Conservation (phyloP, 1,140 invertebrate genomes). For the Wiebesia pumilae region DNA sequence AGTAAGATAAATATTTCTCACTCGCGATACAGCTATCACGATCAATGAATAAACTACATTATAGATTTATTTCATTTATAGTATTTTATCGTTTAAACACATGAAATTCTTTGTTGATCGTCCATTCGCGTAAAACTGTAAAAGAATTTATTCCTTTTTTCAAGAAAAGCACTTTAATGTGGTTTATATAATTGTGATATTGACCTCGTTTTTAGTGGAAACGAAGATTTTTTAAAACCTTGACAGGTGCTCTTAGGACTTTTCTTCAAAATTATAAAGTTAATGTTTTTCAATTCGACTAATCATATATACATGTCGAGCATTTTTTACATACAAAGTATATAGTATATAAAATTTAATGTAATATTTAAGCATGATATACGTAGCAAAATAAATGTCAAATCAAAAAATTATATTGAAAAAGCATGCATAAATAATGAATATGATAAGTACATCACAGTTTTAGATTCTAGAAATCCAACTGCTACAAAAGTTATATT, state of each 20-base stretch:
- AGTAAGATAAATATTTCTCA: conserved; percentile 14
- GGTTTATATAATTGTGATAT: neutral
- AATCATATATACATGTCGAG: too few species aligned
- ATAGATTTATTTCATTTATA: neutral
- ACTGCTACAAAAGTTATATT: neutral
- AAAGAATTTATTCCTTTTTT: neutral
- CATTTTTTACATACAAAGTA: too few species aligned
- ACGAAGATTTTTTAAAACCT: neutral
- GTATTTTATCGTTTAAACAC: neutral
- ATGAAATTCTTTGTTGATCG: neutral
- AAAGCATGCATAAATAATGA: neutral
- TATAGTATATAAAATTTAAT: too few species aligned
- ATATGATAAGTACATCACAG: neutral
- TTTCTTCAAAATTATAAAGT: neutral
- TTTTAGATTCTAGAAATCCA: neutral
- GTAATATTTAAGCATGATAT: too few species aligned
- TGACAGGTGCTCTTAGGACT: neutral
- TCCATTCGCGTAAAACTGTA: neutral
- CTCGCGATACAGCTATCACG: neutral
- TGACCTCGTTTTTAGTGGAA: conserved; percentile 20
- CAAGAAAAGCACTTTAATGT: neutral
- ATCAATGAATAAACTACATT: neutral
- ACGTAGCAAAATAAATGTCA: neutral
- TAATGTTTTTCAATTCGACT: neutral
- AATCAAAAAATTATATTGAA: neutral